Evolutionary conservation across 2,888 invertebrate species (phyloP).

Genomic region (Apamea monoglypha): DNA sequence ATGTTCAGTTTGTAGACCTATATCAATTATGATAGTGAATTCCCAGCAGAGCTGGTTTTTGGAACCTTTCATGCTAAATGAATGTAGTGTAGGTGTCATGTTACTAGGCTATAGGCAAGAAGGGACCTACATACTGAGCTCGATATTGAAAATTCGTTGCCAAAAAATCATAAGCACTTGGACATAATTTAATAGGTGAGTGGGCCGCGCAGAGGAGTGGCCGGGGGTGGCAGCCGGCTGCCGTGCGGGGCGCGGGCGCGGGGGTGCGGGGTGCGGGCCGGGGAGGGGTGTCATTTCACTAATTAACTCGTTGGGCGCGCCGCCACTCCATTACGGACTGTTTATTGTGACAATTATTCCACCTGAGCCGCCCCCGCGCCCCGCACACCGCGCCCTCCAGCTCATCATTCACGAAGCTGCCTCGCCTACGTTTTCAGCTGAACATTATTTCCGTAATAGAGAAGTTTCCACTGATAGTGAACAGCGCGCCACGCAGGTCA

Average conservation of each 20-base stretch:
- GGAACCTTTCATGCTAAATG: conserved; percentile 5
- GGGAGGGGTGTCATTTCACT: conserved; percentile 78
- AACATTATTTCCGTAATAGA: conserved; percentile 21
- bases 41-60: background rate
- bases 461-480: background rate
- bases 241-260: conserved; percentile 42
- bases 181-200: conserved; percentile 62
- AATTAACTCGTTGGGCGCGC: conserved; percentile 84
- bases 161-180: conserved; percentile 64
- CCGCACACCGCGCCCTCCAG: conserved; percentile 23
- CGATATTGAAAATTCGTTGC: conserved; percentile 47
- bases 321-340: conserved; percentile 86
- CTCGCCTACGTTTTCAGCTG: conserved; percentile 51
- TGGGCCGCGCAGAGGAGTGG: conserved; percentile 62
- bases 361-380: conserved; percentile 58
- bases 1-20: conserved; percentile 6
- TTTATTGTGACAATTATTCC: conserved; percentile 88
- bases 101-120: background rate
- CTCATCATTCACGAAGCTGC: conserved; percentile 61
- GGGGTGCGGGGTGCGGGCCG: conserved; percentile 23
- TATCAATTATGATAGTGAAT: conserved; percentile 22
- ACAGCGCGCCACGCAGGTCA: background rate
- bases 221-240: conserved; percentile 43
- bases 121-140: background rate
- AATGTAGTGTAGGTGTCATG: background rate